Percentiles rank a stretch among this genome's conserved stretches.
phyloP scores from a whole-genome alignment of 2,888 invertebrate genomes.

The Heteromyza rotundicornis region DNA sequence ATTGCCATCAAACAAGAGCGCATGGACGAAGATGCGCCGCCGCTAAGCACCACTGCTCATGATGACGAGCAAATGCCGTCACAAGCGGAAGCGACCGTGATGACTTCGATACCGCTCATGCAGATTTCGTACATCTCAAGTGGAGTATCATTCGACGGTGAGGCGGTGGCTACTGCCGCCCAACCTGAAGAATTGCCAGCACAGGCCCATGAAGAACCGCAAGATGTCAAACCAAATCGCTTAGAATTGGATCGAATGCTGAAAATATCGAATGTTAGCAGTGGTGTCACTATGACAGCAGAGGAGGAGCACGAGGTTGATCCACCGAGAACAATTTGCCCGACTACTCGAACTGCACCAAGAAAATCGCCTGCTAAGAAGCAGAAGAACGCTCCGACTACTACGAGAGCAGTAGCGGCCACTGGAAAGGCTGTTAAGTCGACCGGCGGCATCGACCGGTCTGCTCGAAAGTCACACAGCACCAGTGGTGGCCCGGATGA shows the following conservation, averaged over 20 bases:
- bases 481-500: neutral
- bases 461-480: neutral
- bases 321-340: too few relatives aligned
- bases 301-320: constrained; percentile 24
- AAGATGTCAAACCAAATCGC: constrained; percentile 55
- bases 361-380: neutral
- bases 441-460: constrained; percentile 22
- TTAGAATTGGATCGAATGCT: constrained; percentile 51
- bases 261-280: constrained; percentile 50
- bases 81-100: constrained; percentile 37
- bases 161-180: neutral
- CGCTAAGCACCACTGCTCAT: neutral
- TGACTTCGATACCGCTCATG: constrained; percentile 52
- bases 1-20: constrained; percentile 50
- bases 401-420: neutral
- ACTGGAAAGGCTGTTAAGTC: constrained; percentile 32
- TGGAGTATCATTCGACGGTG: constrained; percentile 38
- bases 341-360: constrained; percentile 7
- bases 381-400: neutral
- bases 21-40: constrained; percentile 25
- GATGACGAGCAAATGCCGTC: constrained; percentile 27
- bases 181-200: neutral
- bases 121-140: constrained; percentile 44
- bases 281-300: constrained; percentile 45
- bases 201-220: constrained; percentile 11